Evolutionary conservation across 2,113 vertebrate genomes (phyloP).

Genomic region (Amphilophus citrinellus): DNA sequence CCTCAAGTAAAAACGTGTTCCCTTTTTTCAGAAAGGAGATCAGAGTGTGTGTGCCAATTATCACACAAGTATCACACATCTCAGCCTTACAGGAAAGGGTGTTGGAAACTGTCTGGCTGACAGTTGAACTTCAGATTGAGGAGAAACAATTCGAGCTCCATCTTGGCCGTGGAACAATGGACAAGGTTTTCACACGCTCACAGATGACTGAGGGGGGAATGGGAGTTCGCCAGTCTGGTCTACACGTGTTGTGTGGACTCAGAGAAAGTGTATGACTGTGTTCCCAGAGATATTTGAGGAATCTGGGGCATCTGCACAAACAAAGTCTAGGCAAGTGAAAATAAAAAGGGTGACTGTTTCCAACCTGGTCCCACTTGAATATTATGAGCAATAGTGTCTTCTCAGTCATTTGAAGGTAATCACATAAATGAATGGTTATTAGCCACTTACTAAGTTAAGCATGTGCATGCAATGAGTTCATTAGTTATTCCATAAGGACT

Average conservation of each 20-base stretch:
- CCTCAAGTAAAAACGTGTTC: background rate
- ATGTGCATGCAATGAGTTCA: slow-evolving; percentile 51
- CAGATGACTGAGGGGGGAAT: background rate
- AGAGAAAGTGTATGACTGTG: background rate
- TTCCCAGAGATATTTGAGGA: slow-evolving; percentile 1
- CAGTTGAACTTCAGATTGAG: background rate
- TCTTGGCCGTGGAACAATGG: background rate
- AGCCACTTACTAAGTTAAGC: slow-evolving; percentile 58
- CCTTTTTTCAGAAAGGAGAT: background rate
- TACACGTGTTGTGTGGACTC: background rate
- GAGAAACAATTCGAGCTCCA: background rate
- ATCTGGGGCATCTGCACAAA: background rate
- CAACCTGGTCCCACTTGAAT: slow-evolving; percentile 20
- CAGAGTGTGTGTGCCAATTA: background rate
- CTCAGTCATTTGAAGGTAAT: slow-evolving; percentile 50
- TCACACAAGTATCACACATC: background rate
- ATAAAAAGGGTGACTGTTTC: slow-evolving; percentile 10
- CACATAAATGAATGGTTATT: slow-evolving; percentile 63
- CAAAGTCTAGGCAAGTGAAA: background rate
- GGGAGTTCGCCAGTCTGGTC: background rate
- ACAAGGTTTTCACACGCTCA: background rate
- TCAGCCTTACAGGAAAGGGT: background rate
- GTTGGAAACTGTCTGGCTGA: background rate
- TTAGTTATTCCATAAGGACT: slow-evolving; percentile 55
- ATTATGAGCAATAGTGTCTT: slow-evolving; percentile 43